These are phyloP conservation scores for Hozukius guyotensis DNA, from an alignment of 2,797 vertebrate species.

Conservation along the genomic window DNA sequence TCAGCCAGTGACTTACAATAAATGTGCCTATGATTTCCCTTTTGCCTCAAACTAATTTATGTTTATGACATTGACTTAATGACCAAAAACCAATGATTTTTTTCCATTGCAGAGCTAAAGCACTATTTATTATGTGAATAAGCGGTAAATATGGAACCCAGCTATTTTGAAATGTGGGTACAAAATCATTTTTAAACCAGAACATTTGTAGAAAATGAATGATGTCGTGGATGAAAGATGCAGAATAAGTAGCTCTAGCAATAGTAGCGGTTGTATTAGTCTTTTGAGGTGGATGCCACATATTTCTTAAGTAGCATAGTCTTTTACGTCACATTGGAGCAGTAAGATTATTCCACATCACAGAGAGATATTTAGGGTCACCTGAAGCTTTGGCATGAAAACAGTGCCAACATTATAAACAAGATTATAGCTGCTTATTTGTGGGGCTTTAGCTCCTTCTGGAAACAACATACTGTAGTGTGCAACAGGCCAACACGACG, in stretches of 20 bases:
- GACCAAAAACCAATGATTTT: not conserved
- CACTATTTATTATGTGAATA: no score
- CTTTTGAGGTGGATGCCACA: not conserved
- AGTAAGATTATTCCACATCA: not conserved
- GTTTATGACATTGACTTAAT: not conserved
- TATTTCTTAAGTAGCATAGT: not conserved
- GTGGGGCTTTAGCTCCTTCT: not conserved
- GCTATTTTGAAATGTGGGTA: not conserved
- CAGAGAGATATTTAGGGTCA: not conserved
- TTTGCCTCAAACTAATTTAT: not conserved
- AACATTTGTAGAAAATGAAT: not conserved
- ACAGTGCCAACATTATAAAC: not conserved
- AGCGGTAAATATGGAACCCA: not conserved
- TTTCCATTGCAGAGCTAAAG: no score
- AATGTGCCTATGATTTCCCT: not conserved
- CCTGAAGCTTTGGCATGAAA: not conserved
- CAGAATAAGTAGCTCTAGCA: not conserved
- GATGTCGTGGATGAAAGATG: not conserved
- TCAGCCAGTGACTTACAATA: not conserved
- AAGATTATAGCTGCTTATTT: not conserved
- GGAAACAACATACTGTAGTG: not conserved
- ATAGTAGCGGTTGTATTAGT: not conserved
- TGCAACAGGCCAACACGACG: constrained; percentile 7
- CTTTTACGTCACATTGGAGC: not conserved
- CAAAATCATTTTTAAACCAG: not conserved